Base-by-base conservation (phyloP, 1,140 invertebrate genomes). In the Conopomorpha cramerella region DNA sequence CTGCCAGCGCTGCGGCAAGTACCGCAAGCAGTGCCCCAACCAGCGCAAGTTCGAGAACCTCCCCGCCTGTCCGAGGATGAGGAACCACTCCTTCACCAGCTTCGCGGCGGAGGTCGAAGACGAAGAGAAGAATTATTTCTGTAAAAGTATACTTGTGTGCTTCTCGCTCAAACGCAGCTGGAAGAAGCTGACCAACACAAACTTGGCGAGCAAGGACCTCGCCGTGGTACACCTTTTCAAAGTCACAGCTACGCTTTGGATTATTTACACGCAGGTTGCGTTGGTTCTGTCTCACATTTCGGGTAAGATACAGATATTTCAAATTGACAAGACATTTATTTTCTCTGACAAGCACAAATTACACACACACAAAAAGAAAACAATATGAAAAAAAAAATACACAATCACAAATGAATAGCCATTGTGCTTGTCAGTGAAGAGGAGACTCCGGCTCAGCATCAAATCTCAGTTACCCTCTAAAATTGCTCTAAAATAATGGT, bases 151-250 rank as follows among this genome's bases (percentile, higher is more conserved):
- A 15, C 34, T 72, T 0, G 36, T 72, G 1, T 68, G 67, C 36
- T 72, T 68, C 35, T 76, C 71, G 0, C 16, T 76, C 1, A 53
- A 49, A 10, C 66, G 71, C 11, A 64, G 61, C 11, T 64, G 57
- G 58, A 59, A 51, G 41, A 63, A 64, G 14, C 55, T 76, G 4
- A 68, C 68, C 14, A 76, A 76, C 23, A 68, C 60, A 0, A 68
- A 55, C 11, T 58, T 60, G 50, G 56, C 67, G 3, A 72, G 67
- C 40, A 68, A 71, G 34, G 57, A 72, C 30, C 32, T 72, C 33
- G 50, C 60, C 0, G 33, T 63, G 17, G 50, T 68, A 8, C 67
- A 72, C 15, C 36, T 45, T 1, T 38, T 68, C 30, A 66, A 55
- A 37, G 59, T 72, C 17, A 16, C 55, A 2, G 51, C 60, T 0